A percentile compares a stretch with the other conserved stretches of the same genome.
phyloP scores from a whole-genome alignment of 2,113 vertebrate genomes.

The Oreotrochilus melanogaster region DNA sequence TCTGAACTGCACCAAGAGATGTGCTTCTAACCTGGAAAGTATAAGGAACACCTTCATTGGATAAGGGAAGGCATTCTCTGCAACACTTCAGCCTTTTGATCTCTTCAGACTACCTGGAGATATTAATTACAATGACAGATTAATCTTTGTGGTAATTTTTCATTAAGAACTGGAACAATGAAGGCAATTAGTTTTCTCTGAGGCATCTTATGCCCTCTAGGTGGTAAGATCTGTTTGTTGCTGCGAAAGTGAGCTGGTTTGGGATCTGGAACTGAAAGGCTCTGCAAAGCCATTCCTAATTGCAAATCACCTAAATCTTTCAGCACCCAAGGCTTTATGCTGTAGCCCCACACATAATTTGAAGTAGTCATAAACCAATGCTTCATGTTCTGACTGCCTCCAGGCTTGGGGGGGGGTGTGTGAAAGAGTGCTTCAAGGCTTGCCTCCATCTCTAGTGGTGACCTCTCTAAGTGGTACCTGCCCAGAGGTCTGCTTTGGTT shows the following conservation, averaged over 20 bases:
- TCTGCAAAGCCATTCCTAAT: background rate
- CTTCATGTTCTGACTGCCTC: background rate
- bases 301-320: background rate
- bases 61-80: background rate
- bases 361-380: background rate
- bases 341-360: background rate
- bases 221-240: background rate
- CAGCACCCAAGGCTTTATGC: background rate
- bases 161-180: background rate
- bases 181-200: background rate
- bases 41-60: background rate
- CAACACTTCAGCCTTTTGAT: background rate
- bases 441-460: background rate
- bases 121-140: background rate
- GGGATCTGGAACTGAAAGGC: slow-evolving; percentile 3
- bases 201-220: background rate
- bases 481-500: background rate
- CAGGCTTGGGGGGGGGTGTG: background rate
- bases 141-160: background rate
- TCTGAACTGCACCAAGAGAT: background rate
- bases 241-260: background rate
- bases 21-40: background rate
- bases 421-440: background rate
- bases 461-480: background rate
- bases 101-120: background rate